Percentiles rank a stretch among this genome's conserved stretches.
phyloP scores from a whole-genome alignment of 2,113 vertebrate genomes.

The Emberiza fucata region DNA sequence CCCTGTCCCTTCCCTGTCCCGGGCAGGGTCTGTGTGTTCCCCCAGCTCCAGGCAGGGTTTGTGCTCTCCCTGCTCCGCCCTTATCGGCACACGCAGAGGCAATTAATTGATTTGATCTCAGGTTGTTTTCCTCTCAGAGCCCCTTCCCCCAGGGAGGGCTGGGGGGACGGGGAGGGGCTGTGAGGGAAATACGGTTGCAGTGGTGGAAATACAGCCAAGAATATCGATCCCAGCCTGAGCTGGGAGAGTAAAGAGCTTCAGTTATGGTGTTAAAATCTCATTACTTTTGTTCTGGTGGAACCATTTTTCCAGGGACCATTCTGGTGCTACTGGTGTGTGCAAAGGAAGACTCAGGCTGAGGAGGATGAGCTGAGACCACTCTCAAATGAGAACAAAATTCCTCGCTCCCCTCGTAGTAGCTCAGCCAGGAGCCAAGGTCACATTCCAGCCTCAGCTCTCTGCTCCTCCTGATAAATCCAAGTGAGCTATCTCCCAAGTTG shows the following conservation, averaged over 20 bases:
- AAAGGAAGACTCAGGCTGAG: background rate
- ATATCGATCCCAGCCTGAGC: background rate
- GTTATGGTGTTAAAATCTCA: background rate
- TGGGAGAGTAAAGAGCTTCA: background rate
- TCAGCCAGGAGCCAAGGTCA: background rate
- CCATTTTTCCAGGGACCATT: background rate
- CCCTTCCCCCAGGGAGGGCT: background rate
- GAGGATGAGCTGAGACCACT: background rate
- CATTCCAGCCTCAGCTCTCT: background rate
- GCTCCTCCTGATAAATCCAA: background rate
- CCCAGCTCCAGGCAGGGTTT: background rate
- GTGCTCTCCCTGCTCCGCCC: background rate
- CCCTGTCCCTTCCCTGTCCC: background rate
- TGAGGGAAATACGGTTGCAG: background rate
- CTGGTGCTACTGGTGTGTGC: background rate
- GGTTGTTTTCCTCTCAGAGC: background rate
- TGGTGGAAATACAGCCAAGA: background rate
- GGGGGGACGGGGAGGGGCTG: background rate
- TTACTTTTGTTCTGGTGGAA: background rate
- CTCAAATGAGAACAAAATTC: background rate
- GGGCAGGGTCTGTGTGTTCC: background rate
- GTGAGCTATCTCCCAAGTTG: background rate
- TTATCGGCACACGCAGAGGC: background rate
- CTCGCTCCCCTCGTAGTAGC: rapidly evolving
- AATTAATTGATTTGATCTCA: constrained; percentile 49